Evolutionary conservation across 1,140 invertebrate species (phyloP).

Genomic region (Dryas iulia): DNA sequence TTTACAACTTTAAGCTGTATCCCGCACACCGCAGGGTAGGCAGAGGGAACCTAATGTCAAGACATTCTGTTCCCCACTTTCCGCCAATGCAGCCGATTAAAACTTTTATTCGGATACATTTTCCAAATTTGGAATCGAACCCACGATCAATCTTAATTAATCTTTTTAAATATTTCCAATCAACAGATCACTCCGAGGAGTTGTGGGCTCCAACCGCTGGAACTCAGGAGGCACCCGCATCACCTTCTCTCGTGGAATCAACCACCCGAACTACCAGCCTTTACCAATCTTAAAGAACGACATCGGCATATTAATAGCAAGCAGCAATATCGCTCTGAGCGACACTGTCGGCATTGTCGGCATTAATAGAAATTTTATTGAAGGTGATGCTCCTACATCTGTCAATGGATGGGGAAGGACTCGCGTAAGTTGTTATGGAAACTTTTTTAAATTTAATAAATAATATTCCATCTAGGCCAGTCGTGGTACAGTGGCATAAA

Average conservation of each 20-base stretch:
- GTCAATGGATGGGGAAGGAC: slow-evolving; percentile 11
- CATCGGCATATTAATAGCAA: slow-evolving; percentile 44
- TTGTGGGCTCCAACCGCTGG: slow-evolving; percentile 47
- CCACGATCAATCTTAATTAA: not conserved
- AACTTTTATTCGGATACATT: no score
- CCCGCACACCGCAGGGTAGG: no score
- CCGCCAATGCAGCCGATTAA: no score
- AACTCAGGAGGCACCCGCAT: slow-evolving; percentile 39
- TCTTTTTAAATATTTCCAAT: not conserved
- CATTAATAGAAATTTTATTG: no score
- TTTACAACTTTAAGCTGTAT: no score
- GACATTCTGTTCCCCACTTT: no score
- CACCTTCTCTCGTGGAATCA: slow-evolving; percentile 34
- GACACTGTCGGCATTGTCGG: slow-evolving; percentile 22
- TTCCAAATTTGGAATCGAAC: no score
- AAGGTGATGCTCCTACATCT: slow-evolving; percentile 7
- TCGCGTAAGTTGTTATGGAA: slow-evolving; percentile 4
- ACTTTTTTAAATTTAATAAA: no score
- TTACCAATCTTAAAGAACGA: slow-evolving; percentile 43
- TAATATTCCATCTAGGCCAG: no score
- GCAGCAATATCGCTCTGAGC: slow-evolving; percentile 24
- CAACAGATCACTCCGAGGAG: slow-evolving; percentile 38
- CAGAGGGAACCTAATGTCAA: no score
- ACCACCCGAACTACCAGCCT: slow-evolving; percentile 38
- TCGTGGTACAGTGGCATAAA: no score